These are phyloP conservation scores for Colossoma macropomum DNA, from an alignment of 2,113 vertebrate genomes.

Conservation along the genomic window DNA sequence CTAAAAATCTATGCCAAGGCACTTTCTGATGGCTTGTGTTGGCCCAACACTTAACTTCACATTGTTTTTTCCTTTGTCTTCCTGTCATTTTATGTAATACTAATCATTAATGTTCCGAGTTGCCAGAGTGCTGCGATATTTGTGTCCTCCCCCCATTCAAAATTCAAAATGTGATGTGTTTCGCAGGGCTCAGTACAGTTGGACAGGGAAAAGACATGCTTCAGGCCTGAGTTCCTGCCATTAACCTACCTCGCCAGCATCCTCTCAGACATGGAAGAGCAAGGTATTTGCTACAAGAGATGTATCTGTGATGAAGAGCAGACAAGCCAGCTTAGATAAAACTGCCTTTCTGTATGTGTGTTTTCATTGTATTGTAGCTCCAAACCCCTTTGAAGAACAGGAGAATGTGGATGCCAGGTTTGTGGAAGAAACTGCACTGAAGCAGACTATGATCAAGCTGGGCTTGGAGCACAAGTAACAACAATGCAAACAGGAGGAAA, in stretches of 20 bases:
- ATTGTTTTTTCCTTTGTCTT: no score
- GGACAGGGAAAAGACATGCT: constrained; percentile 69
- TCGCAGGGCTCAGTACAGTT: constrained; percentile 75
- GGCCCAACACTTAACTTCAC: no score
- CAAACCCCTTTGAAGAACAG: constrained; percentile 66
- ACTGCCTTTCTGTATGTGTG: neutral
- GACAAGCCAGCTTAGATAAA: neutral
- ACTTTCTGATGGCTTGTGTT: no score
- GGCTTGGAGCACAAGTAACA: constrained; percentile 74
- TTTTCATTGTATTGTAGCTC: constrained; percentile 36
- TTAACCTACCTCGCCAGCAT: constrained; percentile 85
- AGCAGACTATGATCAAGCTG: constrained; percentile 84
- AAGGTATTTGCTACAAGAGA: constrained; percentile 74
- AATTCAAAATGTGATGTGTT: constrained; percentile 25
- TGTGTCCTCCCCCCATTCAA: constrained; percentile 4
- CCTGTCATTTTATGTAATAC: no score
- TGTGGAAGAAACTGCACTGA: constrained; percentile 90
- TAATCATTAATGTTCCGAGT: neutral
- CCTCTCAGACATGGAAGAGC: constrained; percentile 82
- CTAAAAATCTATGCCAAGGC: no score
- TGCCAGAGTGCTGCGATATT: neutral
- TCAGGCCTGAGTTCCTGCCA: constrained; percentile 86
- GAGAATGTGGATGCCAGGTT: constrained; percentile 87
- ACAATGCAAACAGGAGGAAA: neutral
- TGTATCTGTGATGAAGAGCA: neutral